Percentiles rank a stretch among this genome's conserved stretches.
phyloP scores from a whole-genome alignment of 1,140 invertebrate species.

The Drosophila simulans region DNA sequence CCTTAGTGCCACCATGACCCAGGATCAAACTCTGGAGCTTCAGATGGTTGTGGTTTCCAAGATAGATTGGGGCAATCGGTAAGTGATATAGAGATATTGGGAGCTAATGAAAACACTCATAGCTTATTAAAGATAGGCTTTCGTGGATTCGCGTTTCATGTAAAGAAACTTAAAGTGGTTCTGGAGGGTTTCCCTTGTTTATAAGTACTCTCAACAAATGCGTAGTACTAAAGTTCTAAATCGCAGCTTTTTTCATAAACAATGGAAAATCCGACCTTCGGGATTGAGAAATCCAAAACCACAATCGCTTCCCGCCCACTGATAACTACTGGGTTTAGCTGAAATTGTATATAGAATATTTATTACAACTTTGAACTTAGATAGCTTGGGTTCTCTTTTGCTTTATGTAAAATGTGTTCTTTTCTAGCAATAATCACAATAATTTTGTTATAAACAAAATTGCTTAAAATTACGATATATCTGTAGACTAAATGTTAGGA shows the following conservation, averaged over 20 bases:
- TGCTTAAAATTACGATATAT: slow-evolving; percentile 77
- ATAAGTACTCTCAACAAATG: background rate
- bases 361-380: slow-evolving; percentile 80
- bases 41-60: slow-evolving; percentile 94
- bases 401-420: slow-evolving; percentile 81
- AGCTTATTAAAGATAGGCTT: no score
- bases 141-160: background rate
- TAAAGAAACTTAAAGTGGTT: background rate
- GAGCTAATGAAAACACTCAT: no score
- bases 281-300: background rate
- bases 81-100: slow-evolving; percentile 84
- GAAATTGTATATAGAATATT: slow-evolving; percentile 66
- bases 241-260: background rate
- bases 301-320: background rate
- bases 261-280: background rate
- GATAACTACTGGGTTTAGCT: slow-evolving; percentile 9
- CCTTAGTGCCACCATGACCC: slow-evolving; percentile 93
- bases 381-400: slow-evolving; percentile 69
- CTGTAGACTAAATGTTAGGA: slow-evolving; percentile 79
- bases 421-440: slow-evolving; percentile 83
- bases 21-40: slow-evolving; percentile 94
- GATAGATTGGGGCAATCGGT: slow-evolving; percentile 98
- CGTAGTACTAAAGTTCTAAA: background rate
- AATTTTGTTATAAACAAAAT: slow-evolving; percentile 84
- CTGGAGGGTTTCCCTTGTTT: background rate